These are phyloP conservation scores for Avahi laniger DNA, from an alignment of 2,797 vertebrate genomes.

Conservation along the genomic window DNA sequence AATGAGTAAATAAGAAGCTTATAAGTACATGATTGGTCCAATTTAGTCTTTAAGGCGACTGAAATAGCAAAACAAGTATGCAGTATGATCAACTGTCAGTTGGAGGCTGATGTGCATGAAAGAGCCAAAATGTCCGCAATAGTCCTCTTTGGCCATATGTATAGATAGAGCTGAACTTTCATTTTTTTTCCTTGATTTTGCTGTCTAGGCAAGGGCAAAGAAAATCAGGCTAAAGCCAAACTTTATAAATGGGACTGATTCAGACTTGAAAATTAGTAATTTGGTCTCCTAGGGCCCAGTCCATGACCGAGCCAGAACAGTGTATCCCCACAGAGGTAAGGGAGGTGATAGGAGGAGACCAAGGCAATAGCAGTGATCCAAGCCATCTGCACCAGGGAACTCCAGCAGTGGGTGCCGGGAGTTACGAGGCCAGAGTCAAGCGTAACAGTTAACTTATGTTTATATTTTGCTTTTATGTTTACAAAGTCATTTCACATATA, in stretches of 20 bases:
- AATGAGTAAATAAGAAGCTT: conserved; percentile 17
- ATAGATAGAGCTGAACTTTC: neutral
- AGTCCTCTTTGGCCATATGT: neutral
- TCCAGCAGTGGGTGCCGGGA: neutral
- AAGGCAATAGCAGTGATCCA: neutral
- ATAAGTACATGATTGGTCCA: neutral
- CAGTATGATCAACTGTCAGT: neutral
- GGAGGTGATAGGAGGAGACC: neutral
- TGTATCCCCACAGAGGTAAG: neutral
- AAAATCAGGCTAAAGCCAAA: neutral
- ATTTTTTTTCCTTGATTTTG: neutral
- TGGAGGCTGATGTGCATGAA: neutral
- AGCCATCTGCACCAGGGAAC: neutral
- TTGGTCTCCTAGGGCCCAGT: neutral
- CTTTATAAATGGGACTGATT: neutral
- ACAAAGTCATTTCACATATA: neutral
- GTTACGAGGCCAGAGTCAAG: neutral
- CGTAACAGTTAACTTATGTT: neutral
- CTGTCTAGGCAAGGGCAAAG: neutral
- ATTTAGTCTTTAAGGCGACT: neutral
- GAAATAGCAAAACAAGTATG: conserved; percentile 5
- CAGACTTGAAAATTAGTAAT: neutral
- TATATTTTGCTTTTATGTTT: neutral
- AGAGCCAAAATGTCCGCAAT: neutral
- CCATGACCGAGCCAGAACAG: neutral